Base-by-base conservation (phyloP, 2,888 invertebrate genomes). In the Mallateleia sp. region DNA sequence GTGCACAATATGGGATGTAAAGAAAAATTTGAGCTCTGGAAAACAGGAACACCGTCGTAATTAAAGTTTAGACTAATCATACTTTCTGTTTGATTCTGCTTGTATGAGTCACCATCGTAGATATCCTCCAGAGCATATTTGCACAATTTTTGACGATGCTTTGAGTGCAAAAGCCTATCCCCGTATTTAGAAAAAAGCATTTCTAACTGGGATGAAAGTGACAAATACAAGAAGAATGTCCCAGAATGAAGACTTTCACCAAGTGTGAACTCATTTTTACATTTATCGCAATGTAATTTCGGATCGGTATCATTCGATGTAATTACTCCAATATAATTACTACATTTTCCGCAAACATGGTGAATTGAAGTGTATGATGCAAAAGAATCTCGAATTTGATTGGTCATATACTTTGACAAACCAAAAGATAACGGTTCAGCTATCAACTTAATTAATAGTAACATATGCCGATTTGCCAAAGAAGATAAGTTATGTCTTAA, bases 31-130 rank as follows among this genome's bases (percentile, higher is more conserved):
- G 71, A 75, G 75, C 69, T 74, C 25, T 85, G 56, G 50, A 89
- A 89, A n/a, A 89, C 38, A 8, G 86, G 87, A 28, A 72, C 77
- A 14, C 85, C 87, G 38, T 89, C 87, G 20, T 77, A 56, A 77
- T 69, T 85, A 47, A 87, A 87, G 81, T 89, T 87, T 0, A 87
- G 20, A 25, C 52, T 77, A 38, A 82, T 79, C 50, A 66, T 81
- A 34, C 75, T 45, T n/a, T 84, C 25, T 18, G 24, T 32, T 18
- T 18, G 64, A 20, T 28, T 56, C 58, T 81, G 72, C 72, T 69
- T 72, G 67, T 86, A 88, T 18, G 72, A 38, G 7, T 38, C 15
- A 11, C 86, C 88, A 79, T 89, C 89, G 66, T 67, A 88, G 28
- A 87, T 89, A 47, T 89, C 87, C 64, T 88, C 88, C 7, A 88